Evolutionary conservation across 2,888 invertebrate genomes (phyloP).

Genomic region (Cerastis leucographa): DNA sequence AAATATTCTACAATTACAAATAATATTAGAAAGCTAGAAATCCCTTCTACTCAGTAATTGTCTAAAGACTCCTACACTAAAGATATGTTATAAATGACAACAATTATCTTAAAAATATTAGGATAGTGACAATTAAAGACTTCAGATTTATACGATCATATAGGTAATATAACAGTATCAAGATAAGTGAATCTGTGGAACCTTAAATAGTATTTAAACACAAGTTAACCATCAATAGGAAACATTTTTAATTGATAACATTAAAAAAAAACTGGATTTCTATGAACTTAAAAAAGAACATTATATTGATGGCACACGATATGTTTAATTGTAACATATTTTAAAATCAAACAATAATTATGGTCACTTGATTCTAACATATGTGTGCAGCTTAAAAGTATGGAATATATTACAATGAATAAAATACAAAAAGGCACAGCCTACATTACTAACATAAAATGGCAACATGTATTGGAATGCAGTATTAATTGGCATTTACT

Average conservation of each 20-base stretch:
- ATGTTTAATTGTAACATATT: slow-evolving; percentile 44
- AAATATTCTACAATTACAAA: slow-evolving; percentile 47
- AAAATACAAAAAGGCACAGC: slow-evolving; percentile 59
- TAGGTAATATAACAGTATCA: slow-evolving; percentile 29
- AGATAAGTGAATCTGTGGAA: slow-evolving; percentile 23
- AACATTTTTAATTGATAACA: slow-evolving; percentile 30
- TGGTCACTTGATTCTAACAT: slow-evolving; percentile 58
- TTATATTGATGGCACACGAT: slow-evolving; percentile 53
- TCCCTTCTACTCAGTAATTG: slow-evolving; percentile 51
- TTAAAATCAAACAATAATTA: slow-evolving; percentile 44
- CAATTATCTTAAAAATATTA: slow-evolving; percentile 47
- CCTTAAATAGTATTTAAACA: slow-evolving; percentile 33
- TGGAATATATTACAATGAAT: slow-evolving; percentile 43
- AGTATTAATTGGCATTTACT: slow-evolving; percentile 21
- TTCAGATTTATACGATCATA: slow-evolving; percentile 35
- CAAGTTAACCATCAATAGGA: slow-evolving; percentile 32
- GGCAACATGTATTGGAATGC: slow-evolving; percentile 62
- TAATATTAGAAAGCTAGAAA: slow-evolving; percentile 42
- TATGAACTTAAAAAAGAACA: slow-evolving; percentile 14
- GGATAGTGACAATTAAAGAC: slow-evolving; percentile 35
- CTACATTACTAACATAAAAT: slow-evolving; percentile 57
- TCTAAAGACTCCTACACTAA: slow-evolving; percentile 49
- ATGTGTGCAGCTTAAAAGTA: slow-evolving; percentile 21
- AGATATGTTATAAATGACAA: slow-evolving; percentile 59
- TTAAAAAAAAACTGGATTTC: slow-evolving; percentile 31